Evolutionary conservation across 2,113 vertebrate species (phyloP), one percentile per base, ranked within the genome.

Genomic region (Calidris pugnax): DNA sequence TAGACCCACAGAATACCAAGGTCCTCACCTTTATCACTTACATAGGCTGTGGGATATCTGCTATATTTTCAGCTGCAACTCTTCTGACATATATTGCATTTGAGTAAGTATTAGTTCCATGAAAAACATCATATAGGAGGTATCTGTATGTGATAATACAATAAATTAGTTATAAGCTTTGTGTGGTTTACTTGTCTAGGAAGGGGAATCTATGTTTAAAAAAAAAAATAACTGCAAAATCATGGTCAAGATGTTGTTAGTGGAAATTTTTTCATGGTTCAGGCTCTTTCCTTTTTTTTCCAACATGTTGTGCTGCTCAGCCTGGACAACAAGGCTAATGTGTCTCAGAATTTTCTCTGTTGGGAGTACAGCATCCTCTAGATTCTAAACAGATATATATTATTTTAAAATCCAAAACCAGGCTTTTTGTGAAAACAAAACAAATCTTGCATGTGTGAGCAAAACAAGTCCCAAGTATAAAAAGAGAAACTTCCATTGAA

Each of bases 51-150:
- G 99, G 99, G 27, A 88, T 99, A 93, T 99, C 99, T 5, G 99
- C 99, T 56, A 98, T 99, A 97, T 99, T 99, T 96, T 99, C 99
- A 23, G 99, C 99, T 28, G 99, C 98, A 56, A 99, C 99, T 51
- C 98, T 99, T 86, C 98, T 99, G 82, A 99, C 99, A 30, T 99
- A 99, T 69, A 97, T 99, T 83, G 99, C 99, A 32, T 99, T 99
- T 90, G 99, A 99, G 99, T 99, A 97, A 99, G 99, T 99, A 73
- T 90, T 77, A 90, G 37, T 85, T 78, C 56, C n/a, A 32, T 74
- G 47, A 41, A 81, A 60, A 78, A 2, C 22, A 17, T 56, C 18
- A 82, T 48, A 87, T 63, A 69, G 53, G 15, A 67, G 22, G n/a
- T 37, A 71, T 27, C 20, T 73, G 27, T 50, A 11, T 68, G 24